Evolutionary conservation across 2,888 invertebrate genomes (phyloP).

Genomic region (Agrilus mali): DNA sequence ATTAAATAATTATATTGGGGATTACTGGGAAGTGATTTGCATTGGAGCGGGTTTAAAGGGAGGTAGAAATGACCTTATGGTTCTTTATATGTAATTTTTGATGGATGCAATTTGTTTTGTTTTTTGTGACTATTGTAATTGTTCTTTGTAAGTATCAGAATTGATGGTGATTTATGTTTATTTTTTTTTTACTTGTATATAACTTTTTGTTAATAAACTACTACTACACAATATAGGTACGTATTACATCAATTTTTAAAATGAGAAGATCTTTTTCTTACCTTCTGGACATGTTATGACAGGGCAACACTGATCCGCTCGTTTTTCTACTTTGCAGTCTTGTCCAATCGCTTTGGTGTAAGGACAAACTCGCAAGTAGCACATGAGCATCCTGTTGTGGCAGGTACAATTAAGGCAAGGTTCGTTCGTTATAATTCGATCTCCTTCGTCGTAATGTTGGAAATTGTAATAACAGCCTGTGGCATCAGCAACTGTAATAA

Average conservation of each 20-base stretch:
- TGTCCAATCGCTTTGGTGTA: slow-evolving; percentile 89
- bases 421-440: slow-evolving; percentile 87
- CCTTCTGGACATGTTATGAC: slow-evolving; percentile 88
- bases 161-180: too few species aligned
- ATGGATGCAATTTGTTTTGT: too few species aligned
- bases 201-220: too few species aligned
- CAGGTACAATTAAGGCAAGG: slow-evolving; percentile 93
- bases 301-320: slow-evolving; percentile 86
- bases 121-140: too few species aligned
- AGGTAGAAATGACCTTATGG: too few species aligned
- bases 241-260: background rate
- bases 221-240: too few species aligned
- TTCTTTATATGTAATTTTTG: too few species aligned
- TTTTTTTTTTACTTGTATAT: too few species aligned
- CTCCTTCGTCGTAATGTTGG: slow-evolving; percentile 85
- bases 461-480: slow-evolving; percentile 88
- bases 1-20: too few species aligned
- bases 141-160: too few species aligned
- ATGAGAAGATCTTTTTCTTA: slow-evolving; percentile 33
- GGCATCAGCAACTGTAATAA: slow-evolving; percentile 29
- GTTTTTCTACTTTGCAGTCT: slow-evolving; percentile 80
- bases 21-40: too few species aligned
- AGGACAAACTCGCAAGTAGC: slow-evolving; percentile 84
- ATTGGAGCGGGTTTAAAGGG: too few species aligned
- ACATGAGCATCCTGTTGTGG: slow-evolving; percentile 91